Evolutionary conservation across 2,888 invertebrate species (phyloP), one percentile per base, ranked within the genome.

Genomic region (Parelbella ahira): DNA sequence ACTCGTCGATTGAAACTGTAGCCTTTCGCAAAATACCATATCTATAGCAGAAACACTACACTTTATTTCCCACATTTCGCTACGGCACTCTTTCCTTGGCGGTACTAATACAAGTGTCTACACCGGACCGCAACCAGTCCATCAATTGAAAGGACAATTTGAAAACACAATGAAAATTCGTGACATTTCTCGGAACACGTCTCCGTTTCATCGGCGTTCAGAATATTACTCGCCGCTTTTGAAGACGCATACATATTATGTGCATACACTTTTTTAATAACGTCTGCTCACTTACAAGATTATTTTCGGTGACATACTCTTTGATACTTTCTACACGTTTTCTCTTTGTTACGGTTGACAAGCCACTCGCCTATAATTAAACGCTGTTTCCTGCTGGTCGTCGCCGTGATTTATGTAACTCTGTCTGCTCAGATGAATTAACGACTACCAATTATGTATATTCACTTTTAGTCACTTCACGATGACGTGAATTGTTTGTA

Each of bases 121-220:
- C n/a, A 11, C n/a, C 15, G 28, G 11, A 9, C 27, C 20, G 24
- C 27, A 41, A 25, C 39, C 32, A 20, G 41, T 33, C 64, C 63
- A 67, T 63, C 66, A 69, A 67, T 76, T 72, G 75, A 68, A 74
- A 69, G 64, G 64, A 64, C 63, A 61, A 72, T 69, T 69, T 65
- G 63, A 42, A 42, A 42, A 67, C 61, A 68, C 60, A 61, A 69
- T 61, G 68, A 69, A 68, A 60, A 71, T 74, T 63, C 63, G 71
- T 71, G 28, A 29, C 23, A 42, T 30, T 38, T 33, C 32, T 43
- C 24, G 28, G 20, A 32, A 38, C 46, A 33, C 23, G 19, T 42
- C 42, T 34, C 21, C 15, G 21, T 13, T 41, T 25, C 23, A 20
- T 11, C 15, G 33, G 12, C n/a, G 30, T 25, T 37, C 29, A 30